phyloP scores from a whole-genome alignment of 2,797 vertebrate genomes.

The Muscicapa striata region DNA sequence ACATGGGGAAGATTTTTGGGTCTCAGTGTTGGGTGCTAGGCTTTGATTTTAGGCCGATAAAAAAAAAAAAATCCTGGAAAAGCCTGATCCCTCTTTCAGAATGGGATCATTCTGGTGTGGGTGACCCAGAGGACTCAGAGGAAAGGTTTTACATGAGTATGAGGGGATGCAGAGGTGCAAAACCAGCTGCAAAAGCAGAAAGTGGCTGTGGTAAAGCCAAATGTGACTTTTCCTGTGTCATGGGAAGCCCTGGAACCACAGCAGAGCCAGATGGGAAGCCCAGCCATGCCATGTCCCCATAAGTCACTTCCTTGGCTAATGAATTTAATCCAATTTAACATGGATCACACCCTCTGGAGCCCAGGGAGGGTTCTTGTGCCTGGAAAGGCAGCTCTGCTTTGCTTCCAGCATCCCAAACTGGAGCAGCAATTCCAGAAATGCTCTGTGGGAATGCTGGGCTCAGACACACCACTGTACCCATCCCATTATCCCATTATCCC shows the following conservation, averaged over 20 bases:
- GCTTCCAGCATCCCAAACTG: neutral
- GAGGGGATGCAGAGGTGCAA: neutral
- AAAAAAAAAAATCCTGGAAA: neutral
- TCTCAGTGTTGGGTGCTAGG: fast-evolving
- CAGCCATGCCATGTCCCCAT: neutral
- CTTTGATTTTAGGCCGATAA: neutral
- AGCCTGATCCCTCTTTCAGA: too few species aligned
- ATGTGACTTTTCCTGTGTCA: neutral
- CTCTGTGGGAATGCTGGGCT: neutral
- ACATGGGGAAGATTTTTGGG: neutral
- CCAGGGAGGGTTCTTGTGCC: neutral
- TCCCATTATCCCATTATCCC: too few species aligned
- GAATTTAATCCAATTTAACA: neutral
- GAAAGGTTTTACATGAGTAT: neutral
- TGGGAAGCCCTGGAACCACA: neutral
- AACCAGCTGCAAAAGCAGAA: neutral
- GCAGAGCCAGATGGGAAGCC: neutral
- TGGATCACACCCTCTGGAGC: neutral
- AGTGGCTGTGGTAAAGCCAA: neutral
- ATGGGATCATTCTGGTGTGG: neutral
- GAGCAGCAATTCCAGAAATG: neutral
- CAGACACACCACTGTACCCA: fast-evolving
- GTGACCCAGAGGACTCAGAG: neutral
- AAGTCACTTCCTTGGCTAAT: conserved; percentile 33
- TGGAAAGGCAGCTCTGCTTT: neutral